These are phyloP conservation scores for Centropristis striata DNA, from an alignment of 2,113 vertebrate genomes.

Conservation along the genomic window DNA sequence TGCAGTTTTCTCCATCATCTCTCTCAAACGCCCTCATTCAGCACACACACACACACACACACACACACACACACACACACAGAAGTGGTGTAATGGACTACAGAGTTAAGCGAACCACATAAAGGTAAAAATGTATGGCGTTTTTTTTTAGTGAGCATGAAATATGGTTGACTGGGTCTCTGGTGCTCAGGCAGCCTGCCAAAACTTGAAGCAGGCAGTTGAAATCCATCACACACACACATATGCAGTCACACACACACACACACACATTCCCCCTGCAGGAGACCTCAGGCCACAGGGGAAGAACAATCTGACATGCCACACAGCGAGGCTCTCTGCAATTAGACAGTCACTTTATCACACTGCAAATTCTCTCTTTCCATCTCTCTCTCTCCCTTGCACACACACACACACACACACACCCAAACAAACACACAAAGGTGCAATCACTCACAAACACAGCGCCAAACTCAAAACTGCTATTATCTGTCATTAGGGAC, in stretches of 20 bases:
- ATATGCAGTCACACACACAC: conserved; percentile 33
- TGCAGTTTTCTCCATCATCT: conserved; percentile 68
- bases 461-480: conserved; percentile 75
- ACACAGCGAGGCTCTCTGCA: conserved; percentile 74
- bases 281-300: conserved; percentile 78
- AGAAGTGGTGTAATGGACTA: conserved; percentile 47
- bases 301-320: conserved; percentile 75
- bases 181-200: conserved; percentile 74
- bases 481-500: conserved; percentile 76
- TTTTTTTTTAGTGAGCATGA: conserved; percentile 54
- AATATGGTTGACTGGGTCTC: conserved; percentile 65
- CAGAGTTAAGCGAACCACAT: conserved; percentile 60
- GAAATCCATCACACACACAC: conserved; percentile 61
- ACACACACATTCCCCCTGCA: conserved; percentile 42
- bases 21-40: conserved; percentile 64
- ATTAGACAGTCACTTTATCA: conserved; percentile 80
- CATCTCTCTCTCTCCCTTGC: conserved; percentile 60
- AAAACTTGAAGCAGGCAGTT: conserved; percentile 71
- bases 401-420: conserved; percentile 17
- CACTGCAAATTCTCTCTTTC: conserved; percentile 68
- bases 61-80: conserved; percentile 34
- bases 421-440: conserved; percentile 64
- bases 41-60: conserved; percentile 40
- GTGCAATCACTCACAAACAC: conserved; percentile 76
- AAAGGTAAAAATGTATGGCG: conserved; percentile 68